phyloP scores from a whole-genome alignment of 2,113 vertebrate genomes.

The Riparia riparia region DNA sequence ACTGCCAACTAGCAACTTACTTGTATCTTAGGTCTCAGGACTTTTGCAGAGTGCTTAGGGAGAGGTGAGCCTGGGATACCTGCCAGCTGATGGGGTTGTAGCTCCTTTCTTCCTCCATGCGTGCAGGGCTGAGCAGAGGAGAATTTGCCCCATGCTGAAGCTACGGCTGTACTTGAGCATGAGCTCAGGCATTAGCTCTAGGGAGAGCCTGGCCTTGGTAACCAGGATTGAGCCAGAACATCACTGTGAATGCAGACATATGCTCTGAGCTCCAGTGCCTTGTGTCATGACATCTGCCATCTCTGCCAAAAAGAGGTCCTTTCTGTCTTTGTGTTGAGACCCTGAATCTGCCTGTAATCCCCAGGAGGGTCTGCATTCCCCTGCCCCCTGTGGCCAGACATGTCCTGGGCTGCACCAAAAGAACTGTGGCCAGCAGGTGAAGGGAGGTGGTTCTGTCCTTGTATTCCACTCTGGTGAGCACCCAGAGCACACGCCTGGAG shows the following conservation, averaged over 20 bases:
- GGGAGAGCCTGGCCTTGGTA: not conserved
- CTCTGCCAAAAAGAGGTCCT: not conserved
- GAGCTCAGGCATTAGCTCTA: not conserved
- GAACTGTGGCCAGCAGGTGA: not conserved
- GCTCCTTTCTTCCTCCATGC: not conserved
- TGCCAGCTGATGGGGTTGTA: not conserved
- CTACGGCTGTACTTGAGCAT: not conserved
- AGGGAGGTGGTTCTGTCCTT: not conserved
- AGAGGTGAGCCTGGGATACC: not conserved
- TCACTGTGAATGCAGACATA: rapidly evolving
- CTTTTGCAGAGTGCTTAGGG: not conserved
- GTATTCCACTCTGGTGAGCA: not conserved
- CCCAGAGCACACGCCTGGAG: not conserved
- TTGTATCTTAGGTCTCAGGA: not conserved
- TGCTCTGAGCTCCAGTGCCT: not conserved
- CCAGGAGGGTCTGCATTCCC: not conserved
- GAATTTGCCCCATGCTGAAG: not conserved
- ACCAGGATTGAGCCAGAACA: not conserved
- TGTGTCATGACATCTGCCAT: not conserved
- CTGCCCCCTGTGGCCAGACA: not conserved
- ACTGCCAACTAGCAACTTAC: not conserved
- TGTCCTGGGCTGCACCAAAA: not conserved
- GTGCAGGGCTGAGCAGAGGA: not conserved
- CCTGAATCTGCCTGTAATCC: not conserved
- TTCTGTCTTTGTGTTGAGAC: not conserved